These are phyloP conservation scores for Andricus curvator DNA, from an alignment of 2,888 invertebrate species.

Conservation along the genomic window DNA sequence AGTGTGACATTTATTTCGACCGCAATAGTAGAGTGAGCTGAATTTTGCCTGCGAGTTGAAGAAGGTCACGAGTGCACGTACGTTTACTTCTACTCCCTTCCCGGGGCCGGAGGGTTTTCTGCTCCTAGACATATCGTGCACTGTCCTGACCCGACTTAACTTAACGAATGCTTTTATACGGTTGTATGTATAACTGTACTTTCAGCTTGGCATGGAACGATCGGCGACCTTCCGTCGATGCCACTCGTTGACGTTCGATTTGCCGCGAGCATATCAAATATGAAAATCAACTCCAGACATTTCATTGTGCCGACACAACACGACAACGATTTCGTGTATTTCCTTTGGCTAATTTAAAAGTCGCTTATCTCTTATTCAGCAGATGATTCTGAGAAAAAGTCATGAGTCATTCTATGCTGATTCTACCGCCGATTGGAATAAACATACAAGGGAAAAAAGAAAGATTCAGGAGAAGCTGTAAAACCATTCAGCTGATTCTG, in stretches of 20 bases:
- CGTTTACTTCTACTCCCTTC: conserved; percentile 25
- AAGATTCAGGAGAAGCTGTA: background rate
- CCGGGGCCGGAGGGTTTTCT: conserved; percentile 29
- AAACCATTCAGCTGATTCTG: background rate
- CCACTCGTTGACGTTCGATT: conserved; percentile 8
- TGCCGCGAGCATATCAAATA: conserved; percentile 15
- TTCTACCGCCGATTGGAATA: background rate
- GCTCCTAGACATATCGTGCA: conserved; percentile 44
- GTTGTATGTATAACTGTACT: conserved; percentile 56
- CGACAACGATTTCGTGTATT: conserved; percentile 7
- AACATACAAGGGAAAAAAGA: background rate
- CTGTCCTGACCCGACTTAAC: conserved; percentile 58
- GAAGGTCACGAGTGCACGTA: background rate
- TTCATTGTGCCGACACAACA: background rate
- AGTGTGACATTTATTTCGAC: background rate
- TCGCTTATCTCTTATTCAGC: conserved; percentile 22
- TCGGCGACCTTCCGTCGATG: conserved; percentile 57
- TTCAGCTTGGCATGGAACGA: conserved; percentile 54
- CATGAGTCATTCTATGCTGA: conserved; percentile 24
- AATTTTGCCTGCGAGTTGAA: conserved; percentile 3
- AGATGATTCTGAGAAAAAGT: conserved; percentile 23
- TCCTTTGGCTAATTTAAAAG: conserved; percentile 24
- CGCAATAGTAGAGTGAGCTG: background rate
- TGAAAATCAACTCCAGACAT: conserved; percentile 31
- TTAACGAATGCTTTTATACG: conserved; percentile 43